Percentiles rank a stretch among this genome's conserved stretches.
phyloP scores from a whole-genome alignment of 2,113 vertebrate species.

The Corythornis vintsioides region DNA sequence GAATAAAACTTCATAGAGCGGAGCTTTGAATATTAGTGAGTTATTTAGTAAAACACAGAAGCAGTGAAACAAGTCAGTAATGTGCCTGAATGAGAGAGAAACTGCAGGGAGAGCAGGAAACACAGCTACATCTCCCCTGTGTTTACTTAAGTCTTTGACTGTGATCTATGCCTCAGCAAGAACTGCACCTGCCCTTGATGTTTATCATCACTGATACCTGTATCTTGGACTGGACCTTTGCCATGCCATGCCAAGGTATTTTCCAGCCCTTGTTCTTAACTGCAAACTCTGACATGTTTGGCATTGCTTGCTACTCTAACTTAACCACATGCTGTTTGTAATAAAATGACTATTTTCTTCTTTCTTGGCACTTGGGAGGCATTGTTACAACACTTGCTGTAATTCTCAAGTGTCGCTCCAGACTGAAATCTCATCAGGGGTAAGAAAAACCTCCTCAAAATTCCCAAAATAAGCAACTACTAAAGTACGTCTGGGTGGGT shows the following conservation, averaged over 20 bases:
- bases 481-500: neutral
- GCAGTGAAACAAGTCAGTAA: neutral
- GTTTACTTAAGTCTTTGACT: neutral
- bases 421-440: neutral
- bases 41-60: neutral
- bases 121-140: no score
- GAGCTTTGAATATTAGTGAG: neutral
- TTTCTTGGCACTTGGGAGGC: neutral
- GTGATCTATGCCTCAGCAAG: neutral
- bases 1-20: neutral
- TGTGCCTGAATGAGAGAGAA: neutral
- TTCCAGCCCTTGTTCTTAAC: neutral
- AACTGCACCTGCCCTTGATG: neutral
- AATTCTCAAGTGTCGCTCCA: neutral
- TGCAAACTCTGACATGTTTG: neutral
- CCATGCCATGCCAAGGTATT: neutral
- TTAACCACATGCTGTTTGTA: neutral
- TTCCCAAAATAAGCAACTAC: neutral
- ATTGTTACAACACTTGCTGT: neutral
- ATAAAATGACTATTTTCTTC: conserved; percentile 1
- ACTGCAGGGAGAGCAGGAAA: neutral
- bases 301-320: neutral
- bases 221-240: neutral
- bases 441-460: neutral
- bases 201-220: neutral